Evolutionary conservation across 2,113 vertebrate species (phyloP).

Genomic region (Poeciliopsis turrubarensis): DNA sequence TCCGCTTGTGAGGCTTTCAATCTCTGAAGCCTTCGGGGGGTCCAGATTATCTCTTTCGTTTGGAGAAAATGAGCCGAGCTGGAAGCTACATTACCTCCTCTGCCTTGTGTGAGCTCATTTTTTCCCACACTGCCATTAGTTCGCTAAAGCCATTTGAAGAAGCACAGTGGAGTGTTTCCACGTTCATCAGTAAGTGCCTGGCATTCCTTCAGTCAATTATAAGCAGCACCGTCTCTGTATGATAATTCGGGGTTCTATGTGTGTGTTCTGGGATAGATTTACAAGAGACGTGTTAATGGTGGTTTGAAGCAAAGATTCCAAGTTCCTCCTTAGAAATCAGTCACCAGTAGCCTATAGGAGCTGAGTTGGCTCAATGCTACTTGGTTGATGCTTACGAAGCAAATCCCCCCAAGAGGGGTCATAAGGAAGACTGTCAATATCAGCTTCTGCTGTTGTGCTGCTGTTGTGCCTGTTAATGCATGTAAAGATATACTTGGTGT

Average conservation of each 20-base stretch:
- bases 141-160: slow-evolving; percentile 73
- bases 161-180: slow-evolving; percentile 66
- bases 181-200: slow-evolving; percentile 74
- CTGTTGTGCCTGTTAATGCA: no score
- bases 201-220: slow-evolving; percentile 76
- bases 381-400: no score
- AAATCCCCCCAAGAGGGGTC: no score
- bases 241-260: slow-evolving; percentile 57
- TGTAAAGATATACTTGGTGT: no score
- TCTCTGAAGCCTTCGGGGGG: slow-evolving; percentile 68
- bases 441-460: no score
- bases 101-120: slow-evolving; percentile 67
- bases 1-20: slow-evolving; percentile 66
- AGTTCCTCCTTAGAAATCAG: slow-evolving; percentile 20
- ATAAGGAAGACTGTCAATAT: no score
- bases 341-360: slow-evolving; percentile 23
- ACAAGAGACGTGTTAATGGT: slow-evolving; percentile 46
- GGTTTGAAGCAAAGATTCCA: slow-evolving; percentile 37
- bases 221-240: slow-evolving; percentile 62
- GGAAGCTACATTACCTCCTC: slow-evolving; percentile 74
- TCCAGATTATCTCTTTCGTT: slow-evolving; percentile 76
- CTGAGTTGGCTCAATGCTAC: no score
- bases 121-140: slow-evolving; percentile 67
- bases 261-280: slow-evolving; percentile 35
- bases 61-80: slow-evolving; percentile 74